Percentiles rank a stretch among this genome's conserved stretches.
phyloP scores from a whole-genome alignment of 2,888 invertebrate species.

The Lordiphosa andalusiaca region DNA sequence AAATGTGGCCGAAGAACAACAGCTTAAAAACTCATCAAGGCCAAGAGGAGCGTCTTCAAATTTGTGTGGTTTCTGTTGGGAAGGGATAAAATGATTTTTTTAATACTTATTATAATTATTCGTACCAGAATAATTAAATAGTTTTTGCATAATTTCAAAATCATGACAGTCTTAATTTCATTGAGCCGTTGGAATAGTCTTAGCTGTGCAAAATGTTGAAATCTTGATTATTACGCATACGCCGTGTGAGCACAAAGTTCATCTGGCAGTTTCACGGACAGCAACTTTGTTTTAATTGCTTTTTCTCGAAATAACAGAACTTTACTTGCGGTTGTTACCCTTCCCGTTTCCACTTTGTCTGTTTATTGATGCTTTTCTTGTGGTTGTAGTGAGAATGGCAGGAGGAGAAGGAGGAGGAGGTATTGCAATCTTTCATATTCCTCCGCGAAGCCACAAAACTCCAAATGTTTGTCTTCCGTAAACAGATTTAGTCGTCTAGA shows the following conservation, averaged over 20 bases:
- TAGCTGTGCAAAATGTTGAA: conserved; percentile 15
- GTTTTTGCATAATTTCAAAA: too few relatives aligned
- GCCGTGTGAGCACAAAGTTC: conserved; percentile 21
- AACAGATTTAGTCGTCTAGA: conserved; percentile 44
- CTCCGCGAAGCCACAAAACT: conserved; percentile 48
- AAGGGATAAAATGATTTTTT: too few relatives aligned
- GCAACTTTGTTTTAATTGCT: conserved; percentile 31
- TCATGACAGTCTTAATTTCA: too few relatives aligned
- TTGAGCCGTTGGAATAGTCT: too few relatives aligned
- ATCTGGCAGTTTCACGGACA: conserved; percentile 1
- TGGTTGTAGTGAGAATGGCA: conserved; percentile 18
- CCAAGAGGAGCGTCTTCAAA: too few relatives aligned
- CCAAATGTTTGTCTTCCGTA: conserved; percentile 49
- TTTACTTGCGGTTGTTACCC: conserved; percentile 4
- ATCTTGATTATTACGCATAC: conserved; percentile 38
- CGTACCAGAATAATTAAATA: too few relatives aligned
- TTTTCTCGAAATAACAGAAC: conserved; percentile 2
- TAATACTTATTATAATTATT: too few relatives aligned
- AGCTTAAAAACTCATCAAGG: too few relatives aligned
- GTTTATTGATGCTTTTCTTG: conserved; percentile 16
- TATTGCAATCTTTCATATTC: conserved; percentile 9
- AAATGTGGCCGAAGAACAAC: too few relatives aligned
- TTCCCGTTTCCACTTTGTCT: neutral
- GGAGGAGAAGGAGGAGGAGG: neutral
- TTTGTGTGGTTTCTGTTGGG: too few relatives aligned